These are phyloP conservation scores for Drosophila stalkeri DNA, from an alignment of 2,888 invertebrate species.

Conservation along the genomic window DNA sequence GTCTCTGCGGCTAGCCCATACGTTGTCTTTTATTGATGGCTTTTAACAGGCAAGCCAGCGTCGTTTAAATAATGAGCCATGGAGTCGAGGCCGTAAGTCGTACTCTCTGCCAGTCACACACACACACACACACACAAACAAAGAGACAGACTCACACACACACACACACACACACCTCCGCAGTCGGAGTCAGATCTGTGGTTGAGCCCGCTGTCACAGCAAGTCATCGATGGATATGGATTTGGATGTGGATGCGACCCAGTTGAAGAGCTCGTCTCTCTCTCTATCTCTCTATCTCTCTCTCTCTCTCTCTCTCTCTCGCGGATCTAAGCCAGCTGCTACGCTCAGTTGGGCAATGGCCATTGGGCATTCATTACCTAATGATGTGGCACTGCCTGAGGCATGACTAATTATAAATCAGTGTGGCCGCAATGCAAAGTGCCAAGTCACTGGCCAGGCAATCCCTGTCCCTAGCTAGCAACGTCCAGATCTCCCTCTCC, in stretches of 20 bases:
- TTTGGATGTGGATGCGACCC: conserved; percentile 34
- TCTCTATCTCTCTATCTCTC: background rate
- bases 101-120: conserved; percentile 31
- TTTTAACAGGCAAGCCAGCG: conserved; percentile 79
- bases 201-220: conserved; percentile 58
- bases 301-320: background rate
- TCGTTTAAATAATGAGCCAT: conserved; percentile 79
- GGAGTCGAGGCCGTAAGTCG: conserved; percentile 65
- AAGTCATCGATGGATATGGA: conserved; percentile 57
- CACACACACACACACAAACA: conserved; percentile 32
- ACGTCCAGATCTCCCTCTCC: conserved; percentile 10
- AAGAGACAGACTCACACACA: conserved; percentile 17
- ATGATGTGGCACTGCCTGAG: conserved; percentile 65
- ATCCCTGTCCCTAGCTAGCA: conserved; percentile 7
- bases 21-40: conserved; percentile 72
- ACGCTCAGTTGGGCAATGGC: conserved; percentile 43
- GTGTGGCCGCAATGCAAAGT: conserved; percentile 60
- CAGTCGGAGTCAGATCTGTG: conserved; percentile 39
- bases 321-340: conserved; percentile 57
- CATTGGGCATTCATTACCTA: conserved; percentile 67
- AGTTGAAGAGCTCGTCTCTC: conserved; percentile 33
- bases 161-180: conserved; percentile 64
- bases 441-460: conserved; percentile 53
- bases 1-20: conserved; percentile 56
- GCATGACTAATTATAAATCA: conserved; percentile 74